These are phyloP conservation scores for Habropoda laboriosa DNA, from an alignment of 1,140 invertebrate genomes.

Conservation along the genomic window DNA sequence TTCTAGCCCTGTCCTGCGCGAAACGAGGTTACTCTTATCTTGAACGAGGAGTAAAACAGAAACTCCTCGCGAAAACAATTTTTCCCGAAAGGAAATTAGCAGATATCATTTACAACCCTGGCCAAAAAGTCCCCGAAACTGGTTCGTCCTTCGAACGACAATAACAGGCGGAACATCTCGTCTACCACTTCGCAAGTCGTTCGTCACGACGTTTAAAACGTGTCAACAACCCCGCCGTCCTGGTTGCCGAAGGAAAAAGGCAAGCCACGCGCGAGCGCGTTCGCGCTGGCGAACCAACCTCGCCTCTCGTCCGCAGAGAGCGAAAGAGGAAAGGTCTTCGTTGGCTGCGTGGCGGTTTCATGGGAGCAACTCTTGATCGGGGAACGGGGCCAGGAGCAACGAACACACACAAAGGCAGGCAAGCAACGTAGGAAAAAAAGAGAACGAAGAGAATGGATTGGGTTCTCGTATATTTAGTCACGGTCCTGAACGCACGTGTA, in stretches of 20 bases:
- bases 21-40: too few species aligned
- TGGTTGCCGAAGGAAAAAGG: not conserved
- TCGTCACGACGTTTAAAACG: not conserved
- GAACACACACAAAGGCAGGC: too few species aligned
- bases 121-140: too few species aligned
- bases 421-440: not conserved
- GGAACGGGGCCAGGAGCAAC: not conserved
- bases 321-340: too few species aligned
- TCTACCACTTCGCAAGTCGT: not conserved
- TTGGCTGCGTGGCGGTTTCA: not conserved
- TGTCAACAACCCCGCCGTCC: not conserved
- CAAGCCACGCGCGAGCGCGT: not conserved
- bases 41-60: too few species aligned
- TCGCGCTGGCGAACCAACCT: not conserved
- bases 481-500: not conserved
- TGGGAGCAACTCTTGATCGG: not conserved
- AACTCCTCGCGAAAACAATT: too few species aligned
- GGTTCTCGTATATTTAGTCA: conserved; percentile 3
- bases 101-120: too few species aligned
- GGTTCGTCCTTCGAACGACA: too few species aligned
- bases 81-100: too few species aligned
- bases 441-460: not conserved
- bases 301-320: too few species aligned
- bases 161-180: not conserved
- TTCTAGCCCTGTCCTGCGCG: too few species aligned